phyloP scores from a whole-genome alignment of 2,113 vertebrate species.

The Carassius auratus region DNA sequence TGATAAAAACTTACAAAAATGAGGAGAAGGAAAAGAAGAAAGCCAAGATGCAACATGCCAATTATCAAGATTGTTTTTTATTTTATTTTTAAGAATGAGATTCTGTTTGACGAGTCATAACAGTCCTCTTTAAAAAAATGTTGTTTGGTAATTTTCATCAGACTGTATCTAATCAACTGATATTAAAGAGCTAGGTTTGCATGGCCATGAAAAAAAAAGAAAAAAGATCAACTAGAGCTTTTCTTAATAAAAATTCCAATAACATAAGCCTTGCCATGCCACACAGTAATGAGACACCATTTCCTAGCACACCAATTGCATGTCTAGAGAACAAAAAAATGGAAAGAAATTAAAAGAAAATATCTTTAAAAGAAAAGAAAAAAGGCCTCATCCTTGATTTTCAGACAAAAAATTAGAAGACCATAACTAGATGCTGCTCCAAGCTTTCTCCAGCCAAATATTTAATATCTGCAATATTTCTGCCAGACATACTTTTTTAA shows the following conservation, averaged over 20 bases:
- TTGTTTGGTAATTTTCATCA: slow-evolving; percentile 42
- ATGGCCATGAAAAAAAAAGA: slow-evolving; percentile 18
- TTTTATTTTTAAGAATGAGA: not conserved
- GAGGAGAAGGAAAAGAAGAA: slow-evolving; percentile 58
- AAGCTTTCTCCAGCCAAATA: slow-evolving; percentile 45
- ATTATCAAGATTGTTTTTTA: slow-evolving; percentile 62
- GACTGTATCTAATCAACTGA: slow-evolving; percentile 52
- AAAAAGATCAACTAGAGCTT: slow-evolving; percentile 32
- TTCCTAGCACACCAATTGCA: slow-evolving; percentile 43
- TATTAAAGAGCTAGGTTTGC: slow-evolving; percentile 42
- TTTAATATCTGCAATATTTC: slow-evolving; percentile 43
- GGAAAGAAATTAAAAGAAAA: slow-evolving; percentile 17
- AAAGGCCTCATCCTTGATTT: not conserved
- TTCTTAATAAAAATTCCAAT: slow-evolving; percentile 44
- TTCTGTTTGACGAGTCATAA: slow-evolving; percentile 61
- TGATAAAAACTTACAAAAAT: slow-evolving; percentile 55
- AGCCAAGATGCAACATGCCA: slow-evolving; percentile 59
- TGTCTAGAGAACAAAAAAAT: slow-evolving; percentile 16
- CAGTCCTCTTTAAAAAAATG: slow-evolving; percentile 53
- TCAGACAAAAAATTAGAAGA: slow-evolving; percentile 41
- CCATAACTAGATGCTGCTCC: slow-evolving; percentile 32
- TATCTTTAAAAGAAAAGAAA: not conserved
- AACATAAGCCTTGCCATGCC: slow-evolving; percentile 26
- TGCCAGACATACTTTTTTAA: slow-evolving; percentile 46
- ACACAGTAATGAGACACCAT: slow-evolving; percentile 47